Evolutionary conservation across 2,797 vertebrate species (phyloP).

Genomic region (Smutsia temminckii): DNA sequence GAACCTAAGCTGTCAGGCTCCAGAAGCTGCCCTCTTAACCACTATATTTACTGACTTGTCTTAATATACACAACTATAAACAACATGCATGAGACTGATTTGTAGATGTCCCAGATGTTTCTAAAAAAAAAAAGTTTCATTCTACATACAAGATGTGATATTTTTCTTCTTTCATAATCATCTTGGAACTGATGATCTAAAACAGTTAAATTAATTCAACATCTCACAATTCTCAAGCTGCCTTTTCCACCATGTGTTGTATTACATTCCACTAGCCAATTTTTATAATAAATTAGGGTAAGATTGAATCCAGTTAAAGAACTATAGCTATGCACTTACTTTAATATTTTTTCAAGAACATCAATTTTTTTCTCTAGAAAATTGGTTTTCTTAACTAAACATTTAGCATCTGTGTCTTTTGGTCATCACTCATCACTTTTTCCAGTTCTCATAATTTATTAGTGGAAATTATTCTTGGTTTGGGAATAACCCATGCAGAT

Average conservation of each 20-base stretch:
- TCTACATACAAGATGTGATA: not conserved
- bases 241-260: not conserved
- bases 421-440: not conserved
- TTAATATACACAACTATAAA: not conserved
- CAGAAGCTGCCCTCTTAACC: not conserved
- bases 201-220: not conserved
- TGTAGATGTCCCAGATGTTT: not conserved
- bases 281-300: not conserved
- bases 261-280: constrained; percentile 8
- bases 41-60: not conserved
- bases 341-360: constrained; percentile 49
- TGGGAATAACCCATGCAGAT: not conserved
- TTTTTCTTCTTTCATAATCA: constrained; percentile 11
- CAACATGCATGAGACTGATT: not conserved
- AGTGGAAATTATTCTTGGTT: constrained; percentile 26
- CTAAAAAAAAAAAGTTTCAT: not conserved
- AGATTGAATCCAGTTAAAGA: constrained; percentile 5
- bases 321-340: not conserved
- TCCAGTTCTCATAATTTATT: constrained; percentile 20
- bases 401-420: not conserved
- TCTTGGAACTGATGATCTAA: constrained; percentile 3
- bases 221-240: not conserved
- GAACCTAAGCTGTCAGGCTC: not conserved
- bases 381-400: not conserved
- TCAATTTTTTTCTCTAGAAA: constrained; percentile 10